Percentiles rank a stretch among this genome's conserved stretches.
These are phyloP conservation scores for Eristalis arbustorum DNA, from an alignment of 2,888 invertebrate species.

Conservation along the genomic window DNA sequence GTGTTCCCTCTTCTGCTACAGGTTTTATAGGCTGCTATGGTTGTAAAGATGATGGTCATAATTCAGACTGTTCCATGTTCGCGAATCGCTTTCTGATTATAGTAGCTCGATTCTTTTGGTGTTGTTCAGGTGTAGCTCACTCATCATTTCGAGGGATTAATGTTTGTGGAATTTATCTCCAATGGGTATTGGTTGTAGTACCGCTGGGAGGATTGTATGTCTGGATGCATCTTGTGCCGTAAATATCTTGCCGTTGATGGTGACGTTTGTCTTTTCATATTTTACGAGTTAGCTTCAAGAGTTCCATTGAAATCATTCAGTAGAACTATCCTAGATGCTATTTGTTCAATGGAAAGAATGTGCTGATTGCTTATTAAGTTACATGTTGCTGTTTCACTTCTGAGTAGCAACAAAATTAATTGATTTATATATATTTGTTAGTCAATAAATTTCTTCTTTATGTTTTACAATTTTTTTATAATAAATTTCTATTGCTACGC, in stretches of 20 bases:
- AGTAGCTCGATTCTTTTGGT: conserved; percentile 8
- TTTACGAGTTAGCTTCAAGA: conserved; percentile 13
- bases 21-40: no score
- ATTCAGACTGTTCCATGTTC: no score
- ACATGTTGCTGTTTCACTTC: conserved; percentile 12
- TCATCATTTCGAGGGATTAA: conserved; percentile 4
- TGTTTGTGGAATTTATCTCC: conserved; percentile 4
- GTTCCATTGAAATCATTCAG: conserved; percentile 15
- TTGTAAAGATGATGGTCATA: no score
- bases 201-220: not conserved
- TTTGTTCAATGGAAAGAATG: not conserved
- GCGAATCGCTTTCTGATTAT: not conserved
- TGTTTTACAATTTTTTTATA: conserved; percentile 4
- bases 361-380: not conserved
- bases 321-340: conserved; percentile 24
- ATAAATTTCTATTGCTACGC: conserved; percentile 15
- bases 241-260: conserved; percentile 28
- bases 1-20: no score
- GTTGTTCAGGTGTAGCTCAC: conserved; percentile 8
- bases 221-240: not conserved
- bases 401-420: conserved; percentile 6
- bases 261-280: conserved; percentile 14
- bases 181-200: not conserved
- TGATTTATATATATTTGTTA: no score
- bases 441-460: conserved; percentile 11